A percentile compares a stretch with the other conserved stretches of the same genome.
Evolutionary conservation across 2,113 vertebrate genomes (phyloP).

Genomic region (Myanophis thanlyinensis): DNA sequence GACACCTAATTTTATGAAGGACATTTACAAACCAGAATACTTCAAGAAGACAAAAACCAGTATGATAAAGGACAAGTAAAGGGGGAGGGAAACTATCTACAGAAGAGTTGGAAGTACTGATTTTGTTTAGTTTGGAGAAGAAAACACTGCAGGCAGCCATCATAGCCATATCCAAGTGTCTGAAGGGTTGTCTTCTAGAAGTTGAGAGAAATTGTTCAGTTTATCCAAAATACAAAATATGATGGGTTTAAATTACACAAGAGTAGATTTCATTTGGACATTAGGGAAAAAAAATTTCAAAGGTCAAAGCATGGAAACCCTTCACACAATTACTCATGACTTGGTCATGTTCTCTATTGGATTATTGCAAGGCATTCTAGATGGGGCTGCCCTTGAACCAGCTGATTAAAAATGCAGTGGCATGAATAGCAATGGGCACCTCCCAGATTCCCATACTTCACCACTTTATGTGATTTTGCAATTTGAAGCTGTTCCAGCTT

Average conservation of each 20-base stretch:
- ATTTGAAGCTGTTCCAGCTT: background rate
- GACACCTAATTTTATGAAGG: background rate
- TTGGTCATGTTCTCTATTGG: background rate
- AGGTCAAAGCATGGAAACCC: background rate
- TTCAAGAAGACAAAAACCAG: background rate
- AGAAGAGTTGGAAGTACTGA: background rate
- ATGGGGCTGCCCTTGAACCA: background rate
- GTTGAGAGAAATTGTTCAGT: background rate
- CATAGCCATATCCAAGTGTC: background rate
- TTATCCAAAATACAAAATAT: background rate
- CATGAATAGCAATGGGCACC: background rate
- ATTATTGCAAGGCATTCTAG: background rate
- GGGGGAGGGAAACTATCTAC: background rate
- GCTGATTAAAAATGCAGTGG: background rate
- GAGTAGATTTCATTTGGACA: background rate
- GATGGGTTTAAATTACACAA: background rate
- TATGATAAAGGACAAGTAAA: background rate
- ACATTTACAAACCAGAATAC: background rate
- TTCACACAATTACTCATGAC: background rate
- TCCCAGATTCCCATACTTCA: background rate
- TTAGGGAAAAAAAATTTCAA: background rate
- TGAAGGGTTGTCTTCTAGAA: background rate
- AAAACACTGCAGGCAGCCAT: background rate
- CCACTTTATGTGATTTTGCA: background rate
- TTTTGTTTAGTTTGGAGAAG: background rate